These are phyloP conservation scores for Rhorus exstirpatorius DNA, from an alignment of 2,888 invertebrate genomes.

Conservation along the genomic window DNA sequence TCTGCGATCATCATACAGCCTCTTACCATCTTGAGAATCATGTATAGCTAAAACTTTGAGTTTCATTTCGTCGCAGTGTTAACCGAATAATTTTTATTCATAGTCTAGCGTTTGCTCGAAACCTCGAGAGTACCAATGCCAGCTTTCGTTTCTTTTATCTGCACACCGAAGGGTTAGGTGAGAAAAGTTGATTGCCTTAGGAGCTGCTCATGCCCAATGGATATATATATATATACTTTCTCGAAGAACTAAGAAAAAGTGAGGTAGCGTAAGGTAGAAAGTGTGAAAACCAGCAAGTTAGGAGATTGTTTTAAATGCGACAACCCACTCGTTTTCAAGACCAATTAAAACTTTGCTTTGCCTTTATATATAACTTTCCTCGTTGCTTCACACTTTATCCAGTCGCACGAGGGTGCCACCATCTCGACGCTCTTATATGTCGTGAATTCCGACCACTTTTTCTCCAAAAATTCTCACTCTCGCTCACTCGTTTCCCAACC, in stretches of 20 bases:
- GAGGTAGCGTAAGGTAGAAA: slow-evolving; percentile 64
- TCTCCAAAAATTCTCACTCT: slow-evolving; percentile 68
- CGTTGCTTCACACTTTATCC: slow-evolving; percentile 46
- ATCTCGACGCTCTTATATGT: slow-evolving; percentile 32
- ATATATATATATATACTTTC: background rate
- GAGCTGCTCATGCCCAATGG: background rate
- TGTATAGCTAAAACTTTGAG: background rate
- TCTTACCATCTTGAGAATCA: background rate
- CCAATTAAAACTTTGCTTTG: slow-evolving; percentile 81
- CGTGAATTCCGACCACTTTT: slow-evolving; percentile 35
- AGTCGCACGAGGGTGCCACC: slow-evolving; percentile 42
- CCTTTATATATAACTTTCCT: slow-evolving; percentile 46
- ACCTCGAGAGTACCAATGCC: slow-evolving; percentile 6
- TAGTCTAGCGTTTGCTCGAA: background rate
- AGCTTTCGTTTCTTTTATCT: slow-evolving; percentile 9
- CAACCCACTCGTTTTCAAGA: slow-evolving; percentile 81
- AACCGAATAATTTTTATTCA: slow-evolving; percentile 1
- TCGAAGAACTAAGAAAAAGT: slow-evolving; percentile 48
- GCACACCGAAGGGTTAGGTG: slow-evolving; percentile 12
- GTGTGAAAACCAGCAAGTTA: slow-evolving; percentile 70
- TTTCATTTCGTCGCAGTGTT: background rate
- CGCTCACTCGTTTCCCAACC: slow-evolving; percentile 27
- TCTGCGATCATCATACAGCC: background rate
- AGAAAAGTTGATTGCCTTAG: slow-evolving; percentile 31
- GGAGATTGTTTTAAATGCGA: slow-evolving; percentile 82